These are phyloP conservation scores for Psephotus haematonotus DNA, from an alignment of 2,113 vertebrate species.

Conservation along the genomic window DNA sequence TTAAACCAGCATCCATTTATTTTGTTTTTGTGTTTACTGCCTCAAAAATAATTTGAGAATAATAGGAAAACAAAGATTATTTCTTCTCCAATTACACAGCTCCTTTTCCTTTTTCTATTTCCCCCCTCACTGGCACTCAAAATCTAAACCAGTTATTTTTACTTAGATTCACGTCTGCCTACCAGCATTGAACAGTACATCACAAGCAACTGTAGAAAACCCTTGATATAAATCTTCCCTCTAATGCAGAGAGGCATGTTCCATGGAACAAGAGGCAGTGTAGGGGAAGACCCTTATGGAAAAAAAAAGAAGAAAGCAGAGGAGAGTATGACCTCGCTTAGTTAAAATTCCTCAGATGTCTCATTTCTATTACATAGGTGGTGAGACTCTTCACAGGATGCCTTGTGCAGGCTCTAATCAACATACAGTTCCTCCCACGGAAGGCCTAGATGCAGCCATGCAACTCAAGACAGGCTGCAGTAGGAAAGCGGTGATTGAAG, in stretches of 20 bases:
- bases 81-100: background rate
- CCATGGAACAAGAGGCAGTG: background rate
- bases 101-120: background rate
- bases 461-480: background rate
- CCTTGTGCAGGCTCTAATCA: background rate
- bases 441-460: background rate
- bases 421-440: fast-evolving
- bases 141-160: background rate
- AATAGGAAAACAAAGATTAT: background rate
- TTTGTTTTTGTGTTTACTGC: constrained; percentile 25
- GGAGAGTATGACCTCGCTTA: background rate
- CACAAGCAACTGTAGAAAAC: background rate
- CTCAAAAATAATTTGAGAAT: constrained; percentile 22
- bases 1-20: background rate
- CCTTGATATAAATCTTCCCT: background rate
- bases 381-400: background rate
- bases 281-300: background rate
- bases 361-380: background rate
- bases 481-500: background rate
- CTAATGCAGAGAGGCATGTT: background rate
- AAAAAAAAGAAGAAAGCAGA: background rate
- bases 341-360: background rate
- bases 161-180: background rate
- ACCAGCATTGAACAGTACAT: background rate
- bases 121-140: background rate